phyloP scores from a whole-genome alignment of 2,113 vertebrate genomes.

The Mustelus asterias region DNA sequence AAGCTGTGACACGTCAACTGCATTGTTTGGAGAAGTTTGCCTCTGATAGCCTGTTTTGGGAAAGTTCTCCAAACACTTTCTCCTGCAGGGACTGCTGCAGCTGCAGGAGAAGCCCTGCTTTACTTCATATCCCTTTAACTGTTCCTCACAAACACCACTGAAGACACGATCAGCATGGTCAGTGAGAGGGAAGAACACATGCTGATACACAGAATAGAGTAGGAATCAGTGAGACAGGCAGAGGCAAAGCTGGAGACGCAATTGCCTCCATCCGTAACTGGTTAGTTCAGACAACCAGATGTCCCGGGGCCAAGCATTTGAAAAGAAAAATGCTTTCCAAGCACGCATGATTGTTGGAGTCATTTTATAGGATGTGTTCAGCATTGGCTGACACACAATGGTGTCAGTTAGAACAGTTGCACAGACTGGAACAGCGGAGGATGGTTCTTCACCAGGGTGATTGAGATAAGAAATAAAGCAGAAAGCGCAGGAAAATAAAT shows the following conservation, averaged over 20 bases:
- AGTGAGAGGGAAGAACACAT: not conserved
- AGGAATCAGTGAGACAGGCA: not conserved
- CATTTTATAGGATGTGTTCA: not conserved
- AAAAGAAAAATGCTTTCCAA: not conserved
- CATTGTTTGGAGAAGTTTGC: not conserved
- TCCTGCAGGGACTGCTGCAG: not conserved
- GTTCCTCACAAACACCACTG: not conserved
- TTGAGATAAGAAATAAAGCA: not conserved
- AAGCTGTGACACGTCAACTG: not conserved
- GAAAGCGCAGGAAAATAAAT: too few relatives aligned
- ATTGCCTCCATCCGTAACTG: not conserved
- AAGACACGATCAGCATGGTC: not conserved
- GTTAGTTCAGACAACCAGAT: not conserved
- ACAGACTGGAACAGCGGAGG: not conserved
- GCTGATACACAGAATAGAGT: not conserved
- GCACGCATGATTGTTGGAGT: not conserved
- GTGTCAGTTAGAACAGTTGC: not conserved
- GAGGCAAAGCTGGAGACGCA: not conserved
- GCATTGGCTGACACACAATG: not conserved
- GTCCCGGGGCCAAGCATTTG: not conserved
- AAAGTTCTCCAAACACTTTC: not conserved
- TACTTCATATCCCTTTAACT: not conserved
- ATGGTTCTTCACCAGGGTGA: not conserved
- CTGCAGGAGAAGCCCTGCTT: not conserved
- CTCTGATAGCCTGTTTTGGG: not conserved